Conservation (phyloP, 2,888 invertebrate genomes). For the Eubasilissa splendida region DNA sequence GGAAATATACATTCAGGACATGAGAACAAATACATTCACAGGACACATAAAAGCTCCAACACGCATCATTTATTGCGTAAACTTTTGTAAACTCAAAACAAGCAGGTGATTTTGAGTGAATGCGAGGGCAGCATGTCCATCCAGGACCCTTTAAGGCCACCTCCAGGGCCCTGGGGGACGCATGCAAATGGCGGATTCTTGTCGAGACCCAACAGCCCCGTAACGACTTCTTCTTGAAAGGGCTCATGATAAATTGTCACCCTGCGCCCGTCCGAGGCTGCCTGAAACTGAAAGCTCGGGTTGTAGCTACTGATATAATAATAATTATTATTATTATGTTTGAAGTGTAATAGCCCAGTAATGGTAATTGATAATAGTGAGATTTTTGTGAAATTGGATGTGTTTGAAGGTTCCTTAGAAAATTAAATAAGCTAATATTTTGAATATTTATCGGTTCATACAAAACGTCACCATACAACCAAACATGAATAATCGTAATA, state of each 20-base stretch:
- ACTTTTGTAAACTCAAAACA: conserved; percentile 13
- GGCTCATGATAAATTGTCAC: conserved; percentile 56
- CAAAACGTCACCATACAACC: too few species aligned
- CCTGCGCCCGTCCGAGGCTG: conserved; percentile 35
- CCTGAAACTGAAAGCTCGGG: conserved; percentile 19
- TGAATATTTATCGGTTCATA: too few species aligned
- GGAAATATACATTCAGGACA: too few species aligned
- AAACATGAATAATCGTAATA: too few species aligned
- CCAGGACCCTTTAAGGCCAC: conserved; percentile 17
- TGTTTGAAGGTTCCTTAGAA: too few species aligned
- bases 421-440: too few species aligned
- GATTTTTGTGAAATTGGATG: too few species aligned
- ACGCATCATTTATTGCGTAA: conserved; percentile 12
- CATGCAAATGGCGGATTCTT: conserved; percentile 56
- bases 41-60: too few species aligned
- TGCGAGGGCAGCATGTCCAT: conserved; percentile 21
- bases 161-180: conserved; percentile 34
- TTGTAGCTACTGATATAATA: neutral
- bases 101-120: conserved; percentile 33
- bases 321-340: too few species aligned
- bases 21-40: too few species aligned
- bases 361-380: too few species aligned
- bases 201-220: conserved; percentile 39
- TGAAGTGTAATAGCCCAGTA: too few species aligned
- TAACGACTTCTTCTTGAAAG: conserved; percentile 55